phyloP scores from a whole-genome alignment of 2,113 vertebrate species.

The Rhizomys pruinosus region DNA sequence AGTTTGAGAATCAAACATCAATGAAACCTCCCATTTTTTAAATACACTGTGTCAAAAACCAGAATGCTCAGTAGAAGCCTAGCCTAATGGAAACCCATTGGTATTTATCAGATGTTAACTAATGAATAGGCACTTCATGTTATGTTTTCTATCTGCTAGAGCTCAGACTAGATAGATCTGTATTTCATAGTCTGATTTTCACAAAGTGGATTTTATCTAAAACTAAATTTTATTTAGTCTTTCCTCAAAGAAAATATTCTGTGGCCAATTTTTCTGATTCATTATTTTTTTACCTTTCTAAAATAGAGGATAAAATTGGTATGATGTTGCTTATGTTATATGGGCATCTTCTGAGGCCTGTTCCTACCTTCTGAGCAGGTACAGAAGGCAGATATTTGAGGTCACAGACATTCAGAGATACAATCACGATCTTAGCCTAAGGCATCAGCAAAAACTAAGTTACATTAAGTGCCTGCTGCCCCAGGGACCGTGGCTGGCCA shows the following conservation, averaged over 20 bases:
- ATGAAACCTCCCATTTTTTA: conserved; percentile 1
- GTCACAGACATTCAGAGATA: background rate
- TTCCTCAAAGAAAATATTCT: background rate
- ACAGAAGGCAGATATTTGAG: background rate
- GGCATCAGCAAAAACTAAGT: background rate
- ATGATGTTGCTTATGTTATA: background rate
- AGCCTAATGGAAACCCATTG: background rate
- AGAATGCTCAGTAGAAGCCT: background rate
- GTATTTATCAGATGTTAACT: background rate
- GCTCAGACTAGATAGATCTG: background rate
- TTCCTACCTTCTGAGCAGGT: background rate
- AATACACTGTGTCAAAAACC: background rate
- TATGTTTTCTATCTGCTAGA: background rate
- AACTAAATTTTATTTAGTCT: background rate
- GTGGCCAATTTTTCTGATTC: background rate
- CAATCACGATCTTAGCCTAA: background rate
- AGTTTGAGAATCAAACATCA: background rate
- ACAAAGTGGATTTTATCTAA: background rate
- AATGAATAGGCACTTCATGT: background rate
- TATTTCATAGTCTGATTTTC: background rate
- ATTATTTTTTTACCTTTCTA: background rate
- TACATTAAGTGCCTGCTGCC: background rate
- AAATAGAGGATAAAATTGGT: background rate
- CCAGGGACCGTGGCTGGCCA: too few species aligned
- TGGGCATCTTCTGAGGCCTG: background rate